Evolutionary conservation across 2,888 invertebrate genomes (phyloP), one percentile per base, ranked within the genome.

Genomic region (Phalera bucephala): DNA sequence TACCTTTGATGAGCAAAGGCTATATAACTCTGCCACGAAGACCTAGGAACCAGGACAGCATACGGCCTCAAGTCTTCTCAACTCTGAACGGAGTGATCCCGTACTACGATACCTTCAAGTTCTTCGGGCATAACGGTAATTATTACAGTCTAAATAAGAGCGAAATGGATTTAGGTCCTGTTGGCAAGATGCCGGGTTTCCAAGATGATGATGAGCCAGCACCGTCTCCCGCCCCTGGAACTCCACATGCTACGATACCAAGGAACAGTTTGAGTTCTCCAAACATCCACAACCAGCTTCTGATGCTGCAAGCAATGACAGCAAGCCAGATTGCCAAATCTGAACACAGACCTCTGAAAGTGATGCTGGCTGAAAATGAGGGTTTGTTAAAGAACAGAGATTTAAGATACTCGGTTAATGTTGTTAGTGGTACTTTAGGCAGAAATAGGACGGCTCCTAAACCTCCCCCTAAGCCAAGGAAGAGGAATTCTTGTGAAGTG

Each of bases 1-100:
- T 91, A 0, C 92, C 93, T 8, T 82, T 93, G 1, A 82, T 93
- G 27, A 91, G 89, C 34, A 93, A 94, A 59, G 93, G 96, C 0
- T 96, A 96, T 77, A 95, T 96, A n/a, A 96, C 96, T 3, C 93
- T 96, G 41, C 96, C 96, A 0, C 91, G 96, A 53, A 91, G 95
- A 66, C 96, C 96, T 0, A 90, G 95, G 40, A 65, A 92, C n/a
- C 51, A 45, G 83, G 60, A 93, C 75, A 51, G 83, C 78, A 36
- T 86, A 68, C 45, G 76, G 36, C 73, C 91, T 1, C 84, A 80
- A 61, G 83, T 87, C 0, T 80, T 91, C 49, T 74, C 70, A 0
- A 80, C 78, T 2, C 29, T 83, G 1, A 82, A 91, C 33, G 91
- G 92, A 6, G 84, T 91, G 2, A 87, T 92, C 40, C 88, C 88